Conservation (phyloP, 30 jellyfish, hydroid and myxozoan species). For the Pseudorhiza aurosa region DNA sequence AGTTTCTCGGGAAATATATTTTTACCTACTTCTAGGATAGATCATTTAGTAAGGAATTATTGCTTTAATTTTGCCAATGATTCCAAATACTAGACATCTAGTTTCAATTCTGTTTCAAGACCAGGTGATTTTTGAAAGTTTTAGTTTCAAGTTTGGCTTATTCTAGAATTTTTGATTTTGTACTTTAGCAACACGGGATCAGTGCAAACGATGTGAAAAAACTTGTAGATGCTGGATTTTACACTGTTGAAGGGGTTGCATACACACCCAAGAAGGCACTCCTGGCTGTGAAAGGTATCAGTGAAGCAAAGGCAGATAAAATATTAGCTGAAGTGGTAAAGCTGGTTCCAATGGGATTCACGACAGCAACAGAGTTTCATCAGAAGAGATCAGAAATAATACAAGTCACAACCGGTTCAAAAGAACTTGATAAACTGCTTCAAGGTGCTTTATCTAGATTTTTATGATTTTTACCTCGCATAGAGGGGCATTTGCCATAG, state of each 20-base stretch:
- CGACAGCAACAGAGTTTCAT: slow-evolving; percentile 99
- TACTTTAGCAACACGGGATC: slow-evolving; percentile 87
- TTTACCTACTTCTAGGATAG: too few relatives aligned
- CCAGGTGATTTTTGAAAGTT: neutral
- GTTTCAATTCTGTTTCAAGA: neutral
- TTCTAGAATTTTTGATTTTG: neutral
- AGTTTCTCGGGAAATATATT: too few relatives aligned
- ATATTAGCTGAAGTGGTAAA: slow-evolving; percentile 89
- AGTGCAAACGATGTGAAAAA: slow-evolving; percentile 94
- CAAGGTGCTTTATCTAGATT: slow-evolving; percentile 89
- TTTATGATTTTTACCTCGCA: too few relatives aligned
- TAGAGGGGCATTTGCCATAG: too few relatives aligned
- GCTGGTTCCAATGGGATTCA: slow-evolving; percentile 96
- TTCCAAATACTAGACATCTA: too few relatives aligned
- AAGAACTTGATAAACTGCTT: slow-evolving; percentile 92
- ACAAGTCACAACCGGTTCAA: slow-evolving; percentile 95
- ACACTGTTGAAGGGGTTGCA: slow-evolving; percentile 96
- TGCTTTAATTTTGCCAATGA: too few relatives aligned
- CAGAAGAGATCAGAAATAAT: slow-evolving; percentile 96
- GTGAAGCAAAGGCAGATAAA: slow-evolving; percentile 99
- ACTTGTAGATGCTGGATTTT: slow-evolving; percentile 96
- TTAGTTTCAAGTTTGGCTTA: neutral
- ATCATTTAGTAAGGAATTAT: too few relatives aligned
- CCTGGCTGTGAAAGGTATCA: slow-evolving; percentile 93
- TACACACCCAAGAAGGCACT: slow-evolving; percentile 96